Percentiles rank a stretch among this genome's conserved stretches.
phyloP scores from a whole-genome alignment of 2,113 vertebrate species.

The Oenanthe melanoleuca region DNA sequence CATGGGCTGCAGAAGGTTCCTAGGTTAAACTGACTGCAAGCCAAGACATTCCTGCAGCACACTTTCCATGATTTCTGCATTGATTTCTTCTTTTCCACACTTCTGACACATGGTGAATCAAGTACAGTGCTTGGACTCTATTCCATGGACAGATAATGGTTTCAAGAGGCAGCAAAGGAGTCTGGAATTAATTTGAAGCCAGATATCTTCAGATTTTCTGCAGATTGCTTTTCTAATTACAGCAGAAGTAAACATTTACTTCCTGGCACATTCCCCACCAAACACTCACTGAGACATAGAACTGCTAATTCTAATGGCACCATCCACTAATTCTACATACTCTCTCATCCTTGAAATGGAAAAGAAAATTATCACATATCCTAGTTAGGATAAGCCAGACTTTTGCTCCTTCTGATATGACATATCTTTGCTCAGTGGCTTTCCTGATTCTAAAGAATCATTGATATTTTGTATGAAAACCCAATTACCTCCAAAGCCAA shows the following conservation, averaged over 20 bases:
- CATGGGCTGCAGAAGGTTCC: background rate
- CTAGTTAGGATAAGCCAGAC: background rate
- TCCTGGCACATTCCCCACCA: background rate
- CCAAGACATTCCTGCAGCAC: background rate
- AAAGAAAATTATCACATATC: background rate
- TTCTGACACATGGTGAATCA: background rate
- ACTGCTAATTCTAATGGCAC: background rate
- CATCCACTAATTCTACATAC: background rate
- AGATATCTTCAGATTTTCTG: conserved; percentile 28
- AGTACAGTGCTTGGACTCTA: background rate
- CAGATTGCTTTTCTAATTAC: conserved; percentile 21
- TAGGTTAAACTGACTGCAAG: background rate
- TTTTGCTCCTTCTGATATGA: background rate
- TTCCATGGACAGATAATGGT: background rate
- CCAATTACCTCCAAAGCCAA: background rate
- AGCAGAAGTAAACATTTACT: conserved; percentile 10
- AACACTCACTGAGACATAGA: background rate
- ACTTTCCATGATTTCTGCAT: background rate
- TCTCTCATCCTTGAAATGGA: background rate
- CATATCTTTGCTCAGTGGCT: background rate
- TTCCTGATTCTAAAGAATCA: background rate
- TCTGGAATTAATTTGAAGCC: background rate
- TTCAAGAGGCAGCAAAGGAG: conserved; percentile 18
- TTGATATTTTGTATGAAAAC: background rate
- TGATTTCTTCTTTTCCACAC: background rate